Percentiles rank a stretch among this genome's conserved stretches.
Evolutionary conservation across 2,888 invertebrate species (phyloP).

Genomic region (Rhaphigaster nebulosa): DNA sequence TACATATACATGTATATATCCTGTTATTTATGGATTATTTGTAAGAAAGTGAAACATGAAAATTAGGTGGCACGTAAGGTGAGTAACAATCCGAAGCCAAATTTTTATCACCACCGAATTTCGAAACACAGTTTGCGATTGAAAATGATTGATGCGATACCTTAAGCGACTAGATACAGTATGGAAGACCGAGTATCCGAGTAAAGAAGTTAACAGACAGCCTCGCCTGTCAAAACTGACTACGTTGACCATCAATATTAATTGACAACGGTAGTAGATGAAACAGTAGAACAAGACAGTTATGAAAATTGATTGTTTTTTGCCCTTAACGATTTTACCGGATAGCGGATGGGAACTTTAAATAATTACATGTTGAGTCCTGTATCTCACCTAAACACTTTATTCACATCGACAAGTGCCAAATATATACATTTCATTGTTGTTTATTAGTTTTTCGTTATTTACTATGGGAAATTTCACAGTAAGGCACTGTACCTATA

Average conservation of each 20-base stretch:
- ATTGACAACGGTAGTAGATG: not conserved
- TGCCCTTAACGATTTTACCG: not conserved
- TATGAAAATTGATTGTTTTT: slow-evolving; percentile 30
- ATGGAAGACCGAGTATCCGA: slow-evolving; percentile 5
- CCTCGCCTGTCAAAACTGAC: slow-evolving; percentile 8
- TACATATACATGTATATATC: no score
- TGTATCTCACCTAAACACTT: not conserved
- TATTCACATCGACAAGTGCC: not conserved
- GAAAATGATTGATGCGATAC: not conserved
- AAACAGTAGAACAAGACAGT: not conserved
- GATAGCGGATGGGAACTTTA: not conserved
- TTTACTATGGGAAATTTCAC: no score
- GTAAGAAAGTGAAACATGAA: no score
- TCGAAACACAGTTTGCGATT: no score
- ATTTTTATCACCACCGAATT: not conserved
- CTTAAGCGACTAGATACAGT: not conserved
- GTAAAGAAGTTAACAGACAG: not conserved
- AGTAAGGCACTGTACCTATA: no score
- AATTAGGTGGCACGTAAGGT: no score
- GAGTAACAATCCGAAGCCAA: not conserved
- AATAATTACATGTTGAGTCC: not conserved
- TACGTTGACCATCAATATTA: not conserved
- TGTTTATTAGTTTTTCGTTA: no score
- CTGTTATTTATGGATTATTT: no score
- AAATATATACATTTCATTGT: not conserved